phyloP scores from a whole-genome alignment of 2,113 vertebrate genomes.

The Bolborhynchus lineola region DNA sequence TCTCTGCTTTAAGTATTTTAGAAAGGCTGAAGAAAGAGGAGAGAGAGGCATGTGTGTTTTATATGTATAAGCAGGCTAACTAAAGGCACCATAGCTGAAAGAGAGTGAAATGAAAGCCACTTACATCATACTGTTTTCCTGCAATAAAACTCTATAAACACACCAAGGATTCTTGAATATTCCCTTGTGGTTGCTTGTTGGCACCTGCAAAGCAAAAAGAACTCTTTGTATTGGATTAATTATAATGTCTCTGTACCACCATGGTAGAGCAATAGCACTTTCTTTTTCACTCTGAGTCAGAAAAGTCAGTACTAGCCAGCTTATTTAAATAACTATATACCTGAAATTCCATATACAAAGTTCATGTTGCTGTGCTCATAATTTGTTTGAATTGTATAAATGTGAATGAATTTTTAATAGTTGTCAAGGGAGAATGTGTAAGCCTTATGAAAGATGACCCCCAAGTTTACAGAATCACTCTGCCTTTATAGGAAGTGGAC shows the following conservation, averaged over 20 bases:
- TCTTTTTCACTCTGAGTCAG: background rate
- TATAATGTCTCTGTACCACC: background rate
- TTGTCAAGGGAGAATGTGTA: background rate
- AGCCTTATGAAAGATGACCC: background rate
- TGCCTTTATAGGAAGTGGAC: background rate
- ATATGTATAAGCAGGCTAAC: background rate
- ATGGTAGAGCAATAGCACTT: background rate
- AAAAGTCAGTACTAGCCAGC: background rate
- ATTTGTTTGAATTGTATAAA: background rate
- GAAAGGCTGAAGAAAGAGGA: background rate
- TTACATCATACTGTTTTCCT: slow-evolving; percentile 15
- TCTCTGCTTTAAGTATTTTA: background rate
- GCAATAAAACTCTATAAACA: slow-evolving; percentile 1
- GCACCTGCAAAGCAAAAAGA: slow-evolving; percentile 44
- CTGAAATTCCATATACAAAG: background rate
- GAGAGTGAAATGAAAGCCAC: background rate
- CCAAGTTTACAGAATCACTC: background rate
- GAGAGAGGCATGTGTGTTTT: background rate
- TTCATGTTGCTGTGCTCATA: background rate
- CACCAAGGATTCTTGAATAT: background rate
- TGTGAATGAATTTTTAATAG: background rate
- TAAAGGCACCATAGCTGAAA: background rate
- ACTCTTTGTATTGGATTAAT: slow-evolving; percentile 2
- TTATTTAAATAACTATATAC: background rate
- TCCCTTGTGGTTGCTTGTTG: slow-evolving; percentile 10